Percentiles rank a stretch among this genome's conserved stretches.
Evolutionary conservation across 2,888 invertebrate species (phyloP).

Genomic region (Lochmaea capreae): DNA sequence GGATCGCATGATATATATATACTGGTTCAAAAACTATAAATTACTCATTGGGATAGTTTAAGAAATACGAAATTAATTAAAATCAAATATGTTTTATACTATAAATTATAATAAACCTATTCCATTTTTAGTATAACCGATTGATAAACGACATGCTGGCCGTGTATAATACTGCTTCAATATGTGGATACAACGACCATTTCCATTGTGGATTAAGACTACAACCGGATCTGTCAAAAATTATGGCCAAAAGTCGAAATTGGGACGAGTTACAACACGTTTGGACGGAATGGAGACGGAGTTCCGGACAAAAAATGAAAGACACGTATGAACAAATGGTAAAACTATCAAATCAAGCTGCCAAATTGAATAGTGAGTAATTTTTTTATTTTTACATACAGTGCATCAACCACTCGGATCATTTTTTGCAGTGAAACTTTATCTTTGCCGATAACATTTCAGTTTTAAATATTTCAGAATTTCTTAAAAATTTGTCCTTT

Average conservation of each 20-base stretch:
- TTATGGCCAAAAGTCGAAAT: slow-evolving; percentile 85
- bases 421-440: too few relatives aligned
- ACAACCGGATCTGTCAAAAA: slow-evolving; percentile 80
- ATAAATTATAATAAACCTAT: not conserved
- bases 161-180: slow-evolving; percentile 85
- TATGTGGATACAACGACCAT: slow-evolving; percentile 87
- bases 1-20: too few relatives aligned
- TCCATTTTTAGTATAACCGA: slow-evolving; percentile 81
- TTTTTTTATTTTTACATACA: not conserved
- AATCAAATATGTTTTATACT: too few relatives aligned
- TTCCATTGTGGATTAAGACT: slow-evolving; percentile 84
- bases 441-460: too few relatives aligned
- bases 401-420: not conserved
- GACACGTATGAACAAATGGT: slow-evolving; percentile 85
- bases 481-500: too few relatives aligned
- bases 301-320: slow-evolving; percentile 82
- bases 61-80: too few relatives aligned
- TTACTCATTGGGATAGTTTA: too few relatives aligned
- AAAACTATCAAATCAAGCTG: slow-evolving; percentile 83
- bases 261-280: slow-evolving; percentile 90
- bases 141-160: slow-evolving; percentile 90
- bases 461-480: too few relatives aligned
- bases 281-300: slow-evolving; percentile 92
- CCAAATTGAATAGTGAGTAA: slow-evolving; percentile 81
- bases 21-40: too few relatives aligned